Conservation (phyloP, 2,113 vertebrate species). For the Stegostoma tigrinum region DNA sequence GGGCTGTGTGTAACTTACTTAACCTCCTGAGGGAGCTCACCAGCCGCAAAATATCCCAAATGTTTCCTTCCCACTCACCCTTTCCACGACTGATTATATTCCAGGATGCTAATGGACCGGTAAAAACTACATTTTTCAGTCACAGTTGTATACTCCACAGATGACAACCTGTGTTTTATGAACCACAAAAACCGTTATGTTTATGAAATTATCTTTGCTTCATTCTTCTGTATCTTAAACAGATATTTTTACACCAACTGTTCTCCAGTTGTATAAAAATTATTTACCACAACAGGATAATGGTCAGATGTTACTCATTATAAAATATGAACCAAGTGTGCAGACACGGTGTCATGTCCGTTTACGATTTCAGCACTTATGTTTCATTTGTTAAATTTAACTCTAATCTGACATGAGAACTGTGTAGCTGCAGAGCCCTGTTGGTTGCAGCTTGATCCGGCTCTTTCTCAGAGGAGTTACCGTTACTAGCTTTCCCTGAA, state of each 20-base stretch:
- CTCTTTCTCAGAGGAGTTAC: background rate
- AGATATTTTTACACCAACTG: background rate
- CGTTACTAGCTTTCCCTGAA: background rate
- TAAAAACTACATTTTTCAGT: background rate
- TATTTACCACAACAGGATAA: background rate
- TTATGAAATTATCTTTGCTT: background rate
- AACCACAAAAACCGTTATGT: background rate
- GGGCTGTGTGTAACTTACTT: background rate
- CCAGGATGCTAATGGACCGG: background rate
- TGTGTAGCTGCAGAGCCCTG: background rate
- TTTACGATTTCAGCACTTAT: conserved; percentile 8
- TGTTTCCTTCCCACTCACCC: background rate
- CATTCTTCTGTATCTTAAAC: background rate
- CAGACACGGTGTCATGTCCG: background rate
- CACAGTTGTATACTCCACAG: background rate
- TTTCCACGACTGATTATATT: background rate
- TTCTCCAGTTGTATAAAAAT: background rate
- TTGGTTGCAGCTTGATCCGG: background rate
- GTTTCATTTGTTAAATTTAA: conserved; percentile 1
- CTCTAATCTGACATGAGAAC: conserved; percentile 18
- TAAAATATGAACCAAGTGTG: background rate
- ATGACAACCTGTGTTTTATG: background rate
- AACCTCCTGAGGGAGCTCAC: background rate
- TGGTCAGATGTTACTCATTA: background rate
- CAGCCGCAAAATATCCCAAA: background rate